phyloP scores from a whole-genome alignment of 2,797 vertebrate genomes.

The Thamnophis elegans region DNA sequence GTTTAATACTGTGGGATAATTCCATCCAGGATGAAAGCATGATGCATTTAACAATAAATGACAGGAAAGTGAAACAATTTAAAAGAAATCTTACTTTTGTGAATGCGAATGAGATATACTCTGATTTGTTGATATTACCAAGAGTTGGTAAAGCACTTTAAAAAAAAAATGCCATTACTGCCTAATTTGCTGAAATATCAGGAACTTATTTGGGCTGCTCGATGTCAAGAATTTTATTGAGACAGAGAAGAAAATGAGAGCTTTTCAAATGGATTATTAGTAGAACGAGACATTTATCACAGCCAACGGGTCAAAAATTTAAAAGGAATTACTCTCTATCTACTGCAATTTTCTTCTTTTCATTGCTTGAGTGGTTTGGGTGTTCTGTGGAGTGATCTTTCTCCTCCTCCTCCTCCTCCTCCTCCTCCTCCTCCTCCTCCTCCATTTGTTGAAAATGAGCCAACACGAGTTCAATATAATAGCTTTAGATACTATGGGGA shows the following conservation, averaged over 20 bases:
- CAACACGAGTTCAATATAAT: background rate
- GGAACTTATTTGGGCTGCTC: slow-evolving; percentile 12
- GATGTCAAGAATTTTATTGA: background rate
- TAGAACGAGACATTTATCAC: background rate
- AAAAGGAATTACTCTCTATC: background rate
- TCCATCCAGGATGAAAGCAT: background rate
- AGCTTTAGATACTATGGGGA: background rate
- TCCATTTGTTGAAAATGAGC: background rate
- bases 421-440: no score
- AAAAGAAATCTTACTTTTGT: slow-evolving; percentile 1
- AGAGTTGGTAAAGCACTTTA: slow-evolving; percentile 15
- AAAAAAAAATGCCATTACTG: slow-evolving; percentile 41
- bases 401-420: background rate
- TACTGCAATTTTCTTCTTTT: slow-evolving; percentile 10
- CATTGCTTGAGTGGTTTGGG: background rate
- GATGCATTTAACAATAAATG: background rate
- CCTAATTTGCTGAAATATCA: slow-evolving; percentile 7
- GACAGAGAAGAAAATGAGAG: slow-evolving; percentile 8
- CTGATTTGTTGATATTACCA: slow-evolving; percentile 17
- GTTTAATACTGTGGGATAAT: background rate
- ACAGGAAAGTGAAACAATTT: background rate
- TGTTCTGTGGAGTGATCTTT: background rate
- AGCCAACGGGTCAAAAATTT: background rate
- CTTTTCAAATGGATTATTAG: slow-evolving; percentile 1
- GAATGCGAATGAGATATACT: slow-evolving; percentile 4